phyloP scores from a whole-genome alignment of 2,113 vertebrate genomes.

The Pangasianodon gigas region DNA sequence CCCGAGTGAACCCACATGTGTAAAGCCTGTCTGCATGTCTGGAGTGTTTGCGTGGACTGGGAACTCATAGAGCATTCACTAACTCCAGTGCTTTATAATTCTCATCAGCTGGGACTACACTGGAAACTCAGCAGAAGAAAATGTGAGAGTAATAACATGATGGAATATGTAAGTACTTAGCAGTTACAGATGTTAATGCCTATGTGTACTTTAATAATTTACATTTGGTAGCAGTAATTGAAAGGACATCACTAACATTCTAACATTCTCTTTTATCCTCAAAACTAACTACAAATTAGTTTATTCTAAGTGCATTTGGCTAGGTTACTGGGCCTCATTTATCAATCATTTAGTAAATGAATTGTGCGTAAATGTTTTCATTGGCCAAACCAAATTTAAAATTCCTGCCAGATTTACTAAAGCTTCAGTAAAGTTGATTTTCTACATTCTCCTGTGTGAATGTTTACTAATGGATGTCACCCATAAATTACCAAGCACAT shows the following conservation, averaged over 20 bases:
- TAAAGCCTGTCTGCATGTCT: slow-evolving; percentile 55
- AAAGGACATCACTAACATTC: neutral
- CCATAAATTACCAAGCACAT: neutral
- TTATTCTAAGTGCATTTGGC: neutral
- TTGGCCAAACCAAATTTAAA: neutral
- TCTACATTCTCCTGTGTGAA: neutral
- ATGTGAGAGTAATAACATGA: slow-evolving; percentile 99
- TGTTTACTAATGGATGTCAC: neutral
- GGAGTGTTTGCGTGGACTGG: slow-evolving; percentile 49
- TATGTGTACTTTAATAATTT: neutral
- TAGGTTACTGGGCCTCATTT: neutral
- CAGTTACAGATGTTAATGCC: neutral
- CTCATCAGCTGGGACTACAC: slow-evolving; percentile 92
- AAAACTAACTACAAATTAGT: neutral
- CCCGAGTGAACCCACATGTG: slow-evolving; percentile 57
- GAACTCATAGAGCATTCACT: slow-evolving; percentile 50
- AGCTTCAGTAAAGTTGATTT: neutral
- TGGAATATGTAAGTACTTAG: slow-evolving; percentile 83
- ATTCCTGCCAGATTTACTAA: neutral
- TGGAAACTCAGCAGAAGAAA: slow-evolving; percentile 99
- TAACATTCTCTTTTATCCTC: neutral
- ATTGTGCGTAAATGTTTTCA: neutral
- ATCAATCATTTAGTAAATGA: neutral
- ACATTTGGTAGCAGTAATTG: neutral
- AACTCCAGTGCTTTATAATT: slow-evolving; percentile 55